Percentiles rank a stretch among this genome's conserved stretches.
phyloP scores from a whole-genome alignment of 2,113 vertebrate genomes.

The Nyctibius bracteatus region DNA sequence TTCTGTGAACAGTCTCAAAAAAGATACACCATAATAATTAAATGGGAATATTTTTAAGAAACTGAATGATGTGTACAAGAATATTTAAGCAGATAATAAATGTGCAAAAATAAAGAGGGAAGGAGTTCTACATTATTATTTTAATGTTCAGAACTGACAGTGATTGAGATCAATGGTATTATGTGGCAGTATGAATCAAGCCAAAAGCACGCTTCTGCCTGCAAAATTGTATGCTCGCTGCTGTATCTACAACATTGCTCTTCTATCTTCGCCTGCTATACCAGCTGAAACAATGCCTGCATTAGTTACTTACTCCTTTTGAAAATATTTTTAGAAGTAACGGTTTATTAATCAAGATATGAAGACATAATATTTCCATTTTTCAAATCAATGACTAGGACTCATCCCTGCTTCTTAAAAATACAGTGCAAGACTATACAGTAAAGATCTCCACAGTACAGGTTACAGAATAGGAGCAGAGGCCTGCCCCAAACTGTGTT shows the following conservation, averaged over 20 bases:
- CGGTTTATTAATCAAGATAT: neutral
- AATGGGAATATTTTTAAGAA: neutral
- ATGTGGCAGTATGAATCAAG: conserved; percentile 32
- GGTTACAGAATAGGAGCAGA: neutral
- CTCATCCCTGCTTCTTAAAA: neutral
- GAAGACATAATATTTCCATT: conserved; percentile 16
- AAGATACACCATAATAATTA: neutral
- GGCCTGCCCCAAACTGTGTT: neutral
- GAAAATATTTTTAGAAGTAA: conserved; percentile 25
- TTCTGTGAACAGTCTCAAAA: neutral
- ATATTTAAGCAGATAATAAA: neutral
- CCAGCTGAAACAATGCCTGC: conserved; percentile 7
- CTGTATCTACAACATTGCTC: neutral
- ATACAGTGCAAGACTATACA: neutral
- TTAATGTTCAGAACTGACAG: conserved; percentile 30
- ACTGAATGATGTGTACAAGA: neutral
- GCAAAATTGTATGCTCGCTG: neutral
- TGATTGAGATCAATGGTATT: conserved; percentile 51
- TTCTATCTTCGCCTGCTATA: neutral
- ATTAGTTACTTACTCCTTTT: neutral
- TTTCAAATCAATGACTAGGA: neutral
- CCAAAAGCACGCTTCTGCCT: neutral
- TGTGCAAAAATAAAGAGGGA: neutral
- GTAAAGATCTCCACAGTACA: neutral
- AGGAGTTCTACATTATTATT: conserved; percentile 24